These are phyloP conservation scores for Syrista parreyssii DNA, from an alignment of 2,888 invertebrate species.

Conservation along the genomic window DNA sequence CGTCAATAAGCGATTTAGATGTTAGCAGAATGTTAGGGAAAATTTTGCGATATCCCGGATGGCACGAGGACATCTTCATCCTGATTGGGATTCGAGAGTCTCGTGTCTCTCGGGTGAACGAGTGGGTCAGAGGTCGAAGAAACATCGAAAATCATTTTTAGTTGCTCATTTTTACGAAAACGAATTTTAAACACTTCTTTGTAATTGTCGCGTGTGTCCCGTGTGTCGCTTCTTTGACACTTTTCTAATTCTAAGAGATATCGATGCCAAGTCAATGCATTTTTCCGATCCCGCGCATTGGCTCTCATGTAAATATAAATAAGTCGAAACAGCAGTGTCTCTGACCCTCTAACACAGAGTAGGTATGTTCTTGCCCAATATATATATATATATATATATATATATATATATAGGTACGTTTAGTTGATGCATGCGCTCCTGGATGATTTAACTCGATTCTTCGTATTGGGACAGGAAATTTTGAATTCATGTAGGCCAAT, in stretches of 20 bases:
- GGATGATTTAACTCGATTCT: conserved; percentile 39
- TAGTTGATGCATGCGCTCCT: conserved; percentile 44
- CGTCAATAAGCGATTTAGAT: conserved; percentile 50
- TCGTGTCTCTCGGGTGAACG: not conserved
- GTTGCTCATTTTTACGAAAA: not conserved
- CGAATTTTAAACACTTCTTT: not conserved
- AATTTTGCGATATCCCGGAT: not conserved
- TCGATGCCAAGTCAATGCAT: too few relatives aligned
- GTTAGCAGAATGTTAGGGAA: conserved; percentile 19
- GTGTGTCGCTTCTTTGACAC: not conserved
- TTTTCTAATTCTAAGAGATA: conserved; percentile 10
- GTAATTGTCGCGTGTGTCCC: not conserved
- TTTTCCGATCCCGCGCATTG: too few relatives aligned
- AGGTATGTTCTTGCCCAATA: not conserved
- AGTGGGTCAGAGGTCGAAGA: not conserved
- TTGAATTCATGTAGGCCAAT: conserved; percentile 27
- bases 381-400: not conserved
- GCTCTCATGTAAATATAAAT: too few relatives aligned
- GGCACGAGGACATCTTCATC: not conserved
- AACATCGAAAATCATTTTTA: not conserved
- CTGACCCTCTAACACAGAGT: not conserved
- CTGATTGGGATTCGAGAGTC: too few relatives aligned
- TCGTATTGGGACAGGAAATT: conserved; percentile 32
- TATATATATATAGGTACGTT: not conserved
- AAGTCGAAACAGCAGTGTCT: not conserved